Base-by-base conservation (phyloP, 2,797 vertebrate species). In the Zalophus californianus region DNA sequence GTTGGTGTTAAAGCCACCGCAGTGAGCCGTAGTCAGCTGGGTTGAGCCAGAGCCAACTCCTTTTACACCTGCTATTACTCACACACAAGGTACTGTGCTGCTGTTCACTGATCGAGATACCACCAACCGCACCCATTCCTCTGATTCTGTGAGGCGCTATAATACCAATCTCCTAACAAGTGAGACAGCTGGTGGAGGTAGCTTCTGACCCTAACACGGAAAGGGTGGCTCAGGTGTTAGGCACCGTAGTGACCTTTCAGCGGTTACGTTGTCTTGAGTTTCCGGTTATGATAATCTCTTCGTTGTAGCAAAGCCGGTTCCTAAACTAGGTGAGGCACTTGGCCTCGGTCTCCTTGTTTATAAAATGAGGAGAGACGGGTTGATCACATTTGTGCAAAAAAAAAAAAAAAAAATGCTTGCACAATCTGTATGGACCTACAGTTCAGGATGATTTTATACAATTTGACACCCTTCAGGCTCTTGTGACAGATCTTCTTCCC, bases 1-100 rank as follows among this genome's bases (percentile, higher is more conserved):
- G 75, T 90, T 0, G 20, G 82, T 97, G 96, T 98, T 98, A 97
- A 98, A 95, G 95, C 96, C 88, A 56, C 64, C 68, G 50, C 73
- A 78, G 88, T 85, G 93, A 89, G 58, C 94, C 91, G 23, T 38
- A 64, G 64, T 38, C 48, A 44, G 52, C 95, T 38, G 35, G 38
- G 25, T 23, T n/a, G 50, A 72, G 58, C 72, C 77, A 38, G n/a
- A 20, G 80, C 75, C 27, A 87, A 86, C 52, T 97, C 90, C 70
- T 98, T 97, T 96, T 77, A 97, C 1, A 0, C 86, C 75, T 64
- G 77, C 79, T 75, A 0, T 35, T 80, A 83, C 35, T 90, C 64
- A 96, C 82, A 97, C n/a, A 88, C 13, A 52, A 88, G 86, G 90
- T 80, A 56, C 83, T 94, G 32, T 14, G 2, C 41, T 72, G 48